Evolutionary conservation across 2,113 vertebrate species (phyloP), one percentile per base, ranked within the genome.

Genomic region (Mustela nigripes): DNA sequence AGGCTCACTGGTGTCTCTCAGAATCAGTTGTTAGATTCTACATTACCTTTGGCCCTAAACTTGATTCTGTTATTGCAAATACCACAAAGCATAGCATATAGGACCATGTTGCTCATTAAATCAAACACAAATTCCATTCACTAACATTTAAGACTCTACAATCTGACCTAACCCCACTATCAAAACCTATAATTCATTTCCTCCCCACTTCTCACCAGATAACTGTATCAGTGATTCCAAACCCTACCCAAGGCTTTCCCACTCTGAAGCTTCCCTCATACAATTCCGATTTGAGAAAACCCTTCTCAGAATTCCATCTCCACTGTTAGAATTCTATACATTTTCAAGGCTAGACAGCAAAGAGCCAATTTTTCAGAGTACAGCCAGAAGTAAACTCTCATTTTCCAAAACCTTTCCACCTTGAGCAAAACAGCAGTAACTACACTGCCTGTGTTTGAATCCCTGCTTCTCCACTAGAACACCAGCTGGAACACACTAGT

Each of bases 71-170:
- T 65, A 67, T 33, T 78, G 7, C n/a, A 82, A 45, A 48, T 83
- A 62, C 58, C 89, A 91, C 73, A 74, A 0, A 76, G 18, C 48
- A 83, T 18, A 69, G 82, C 11, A 8, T 83, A 89, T 28, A 16
- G 58, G 69, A 39, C 24, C 11, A n/a, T 58, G 21, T 2, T 18
- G 5, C 39, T 42, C 65, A 79, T 8, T 94, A 80, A 95, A 87
- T 95, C 81, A 95, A 79, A 95, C 31, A 62, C 22, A 63, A 81
- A 63, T 62, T 79, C 69, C 5, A 73, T 53, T 8, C 39, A 62
- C 36, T 73, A 78, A 71, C 60, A 94, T 91, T 86, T 89, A 94
- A 91, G 58, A 89, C 78, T 73, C 94, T 9, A 92, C 18, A 67
- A 63, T 73, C 83, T 86, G 39, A 86, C 79, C 60, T 78, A 92